A percentile compares a stretch with the other conserved stretches of the same genome.
Conservation (phyloP, 2,888 invertebrate genomes). For the Hemicrepidius hirtus region DNA sequence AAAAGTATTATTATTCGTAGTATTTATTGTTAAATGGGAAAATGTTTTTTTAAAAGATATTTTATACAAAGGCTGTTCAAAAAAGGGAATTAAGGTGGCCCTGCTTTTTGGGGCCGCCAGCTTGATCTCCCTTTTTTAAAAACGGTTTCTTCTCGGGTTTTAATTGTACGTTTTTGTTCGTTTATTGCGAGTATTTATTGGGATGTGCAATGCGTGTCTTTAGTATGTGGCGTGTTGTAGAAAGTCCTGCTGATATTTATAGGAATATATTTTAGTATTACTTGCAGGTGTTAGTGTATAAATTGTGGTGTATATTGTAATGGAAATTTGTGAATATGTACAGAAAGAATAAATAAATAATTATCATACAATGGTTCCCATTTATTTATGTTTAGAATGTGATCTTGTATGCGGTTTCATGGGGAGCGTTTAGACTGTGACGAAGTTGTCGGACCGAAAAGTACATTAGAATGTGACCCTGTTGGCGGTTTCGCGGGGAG, state of each 20-base stretch:
- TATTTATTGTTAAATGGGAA: background rate
- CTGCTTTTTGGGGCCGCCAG: too few species aligned
- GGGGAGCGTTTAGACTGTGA: too few species aligned
- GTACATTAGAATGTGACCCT: too few species aligned
- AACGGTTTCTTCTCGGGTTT: background rate
- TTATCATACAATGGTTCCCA: too few species aligned
- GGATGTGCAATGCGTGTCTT: constrained; percentile 21
- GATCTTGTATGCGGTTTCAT: too few species aligned
- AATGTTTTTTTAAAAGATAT: background rate
- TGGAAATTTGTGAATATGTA: constrained; percentile 32
- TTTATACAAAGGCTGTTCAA: too few species aligned
- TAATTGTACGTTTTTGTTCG: constrained; percentile 2
- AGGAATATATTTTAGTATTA: constrained; percentile 40
- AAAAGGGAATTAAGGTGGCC: too few species aligned
- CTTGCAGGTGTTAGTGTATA: constrained; percentile 36
- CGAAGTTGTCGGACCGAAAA: too few species aligned
- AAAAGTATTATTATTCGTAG: constrained; percentile 9
- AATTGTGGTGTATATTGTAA: constrained; percentile 31
- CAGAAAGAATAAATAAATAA: constrained; percentile 24
- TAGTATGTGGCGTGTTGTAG: constrained; percentile 2
- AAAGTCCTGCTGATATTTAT: constrained; percentile 1
- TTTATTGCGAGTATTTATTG: constrained; percentile 30
- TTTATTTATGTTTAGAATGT: too few species aligned
- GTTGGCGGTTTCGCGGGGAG: too few species aligned
- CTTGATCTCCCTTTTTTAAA: background rate